Conservation (phyloP, 2,797 vertebrate genomes). For the Percopsis omiscomaycus region DNA sequence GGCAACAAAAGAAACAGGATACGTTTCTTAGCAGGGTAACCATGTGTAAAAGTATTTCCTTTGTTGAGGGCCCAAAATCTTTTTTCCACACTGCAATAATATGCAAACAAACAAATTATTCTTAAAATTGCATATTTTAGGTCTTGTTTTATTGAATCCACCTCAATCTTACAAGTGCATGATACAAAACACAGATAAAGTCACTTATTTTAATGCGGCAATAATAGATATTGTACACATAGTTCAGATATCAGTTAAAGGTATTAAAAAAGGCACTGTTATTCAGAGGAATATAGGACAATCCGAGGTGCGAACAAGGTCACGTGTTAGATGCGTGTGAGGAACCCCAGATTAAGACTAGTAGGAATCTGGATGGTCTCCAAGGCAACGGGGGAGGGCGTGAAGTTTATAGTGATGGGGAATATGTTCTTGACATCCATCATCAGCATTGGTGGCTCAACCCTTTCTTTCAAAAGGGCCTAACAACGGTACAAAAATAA, state of each 20-base stretch:
- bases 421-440: conserved; percentile 95
- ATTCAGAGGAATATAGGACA: not conserved
- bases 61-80: too few species aligned
- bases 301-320: not conserved
- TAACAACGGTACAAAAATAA: conserved; percentile 47
- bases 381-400: conserved; percentile 87
- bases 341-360: conserved; percentile 91
- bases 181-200: too few species aligned
- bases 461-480: conserved; percentile 87
- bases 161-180: too few species aligned
- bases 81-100: too few species aligned
- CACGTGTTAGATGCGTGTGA: conserved; percentile 80
- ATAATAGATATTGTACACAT: not conserved
- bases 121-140: too few species aligned
- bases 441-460: conserved; percentile 88
- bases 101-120: too few species aligned
- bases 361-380: conserved; percentile 94
- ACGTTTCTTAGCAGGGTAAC: conserved; percentile 6
- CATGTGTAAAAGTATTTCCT: not conserved
- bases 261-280: not conserved
- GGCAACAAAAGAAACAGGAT: conserved; percentile 73
- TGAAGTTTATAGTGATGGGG: conserved; percentile 87
- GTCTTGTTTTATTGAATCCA: too few species aligned
- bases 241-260: not conserved
- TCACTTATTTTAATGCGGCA: too few species aligned